Evolutionary conservation across 2,888 invertebrate genomes (phyloP).

Genomic region (Serripes groenlandicus): DNA sequence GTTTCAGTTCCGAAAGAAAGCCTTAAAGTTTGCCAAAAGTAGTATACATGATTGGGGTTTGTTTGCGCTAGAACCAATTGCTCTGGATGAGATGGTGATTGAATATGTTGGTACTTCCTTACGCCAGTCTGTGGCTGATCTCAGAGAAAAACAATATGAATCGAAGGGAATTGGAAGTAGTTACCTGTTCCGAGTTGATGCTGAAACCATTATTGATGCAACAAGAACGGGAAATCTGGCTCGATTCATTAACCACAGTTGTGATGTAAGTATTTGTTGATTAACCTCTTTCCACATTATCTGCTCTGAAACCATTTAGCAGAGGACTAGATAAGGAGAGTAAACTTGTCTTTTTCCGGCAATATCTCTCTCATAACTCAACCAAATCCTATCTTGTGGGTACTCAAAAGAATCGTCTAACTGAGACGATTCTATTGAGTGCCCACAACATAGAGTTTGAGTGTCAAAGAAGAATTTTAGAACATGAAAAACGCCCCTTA

Average conservation of each 20-base stretch:
- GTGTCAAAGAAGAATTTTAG: no score
- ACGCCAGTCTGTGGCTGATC: constrained; percentile 93
- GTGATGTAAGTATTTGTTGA: constrained; percentile 95
- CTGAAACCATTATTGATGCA: constrained; percentile 99
- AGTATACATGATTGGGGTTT: constrained; percentile 99
- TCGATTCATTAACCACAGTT: constrained; percentile 99
- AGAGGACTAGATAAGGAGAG: no score
- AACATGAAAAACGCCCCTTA: no score
- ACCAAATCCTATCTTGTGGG: no score
- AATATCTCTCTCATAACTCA: no score
- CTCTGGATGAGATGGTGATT: constrained; percentile 99
- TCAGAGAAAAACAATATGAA: constrained; percentile 98
- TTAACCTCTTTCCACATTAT: no score
- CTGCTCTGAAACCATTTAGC: no score
- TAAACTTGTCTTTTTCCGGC: no score
- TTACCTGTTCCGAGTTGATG: constrained; percentile 98
- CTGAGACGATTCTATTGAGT: no score
- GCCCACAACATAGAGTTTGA: no score
- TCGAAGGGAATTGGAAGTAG: constrained; percentile 99
- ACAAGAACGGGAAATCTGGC: constrained; percentile 99
- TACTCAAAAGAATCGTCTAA: no score
- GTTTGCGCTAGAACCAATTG: constrained; percentile 99
- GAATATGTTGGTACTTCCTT: constrained; percentile 99
- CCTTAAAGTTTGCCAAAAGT: constrained; percentile 98
- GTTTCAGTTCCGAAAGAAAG: constrained; percentile 96